A percentile compares a stretch with the other conserved stretches of the same genome.
Evolutionary conservation across 2,113 vertebrate species (phyloP).

Genomic region (Pholis gunnellus): DNA sequence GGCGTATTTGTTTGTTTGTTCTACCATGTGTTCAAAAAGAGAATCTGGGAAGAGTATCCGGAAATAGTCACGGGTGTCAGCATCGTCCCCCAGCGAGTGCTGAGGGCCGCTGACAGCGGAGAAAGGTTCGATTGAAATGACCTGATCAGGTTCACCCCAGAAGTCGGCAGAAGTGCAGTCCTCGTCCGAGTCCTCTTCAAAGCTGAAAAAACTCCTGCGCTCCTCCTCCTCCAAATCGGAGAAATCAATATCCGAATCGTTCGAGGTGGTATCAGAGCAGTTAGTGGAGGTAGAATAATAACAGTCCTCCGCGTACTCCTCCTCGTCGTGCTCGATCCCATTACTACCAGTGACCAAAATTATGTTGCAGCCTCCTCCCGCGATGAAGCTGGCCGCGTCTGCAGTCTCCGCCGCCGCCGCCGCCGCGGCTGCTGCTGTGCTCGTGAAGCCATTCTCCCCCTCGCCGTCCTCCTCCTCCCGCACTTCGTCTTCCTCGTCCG

Average conservation of each 20-base stretch:
- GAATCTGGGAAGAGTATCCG: slow-evolving; percentile 89
- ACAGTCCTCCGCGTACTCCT: slow-evolving; percentile 83
- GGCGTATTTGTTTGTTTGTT: slow-evolving; percentile 91
- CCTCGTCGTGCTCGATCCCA: slow-evolving; percentile 85
- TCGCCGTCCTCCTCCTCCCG: slow-evolving; percentile 68
- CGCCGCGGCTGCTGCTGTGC: slow-evolving; percentile 55
- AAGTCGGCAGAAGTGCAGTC: slow-evolving; percentile 84
- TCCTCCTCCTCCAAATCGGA: slow-evolving; percentile 88
- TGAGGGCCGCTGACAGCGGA: slow-evolving; percentile 84
- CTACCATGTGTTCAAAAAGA: slow-evolving; percentile 89
- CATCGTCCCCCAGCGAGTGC: slow-evolving; percentile 87
- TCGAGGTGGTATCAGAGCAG: slow-evolving; percentile 84
- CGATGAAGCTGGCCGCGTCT: slow-evolving; percentile 81
- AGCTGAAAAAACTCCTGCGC: slow-evolving; percentile 82
- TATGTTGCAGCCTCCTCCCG: slow-evolving; percentile 85
- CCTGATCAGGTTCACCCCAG: slow-evolving; percentile 88
- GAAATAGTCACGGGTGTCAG: slow-evolving; percentile 89
- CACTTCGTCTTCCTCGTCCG: slow-evolving; percentile 78
- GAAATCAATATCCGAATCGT: slow-evolving; percentile 89
- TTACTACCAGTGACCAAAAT: slow-evolving; percentile 86
- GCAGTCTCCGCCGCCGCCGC: slow-evolving; percentile 75
- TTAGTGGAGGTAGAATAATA: slow-evolving; percentile 84
- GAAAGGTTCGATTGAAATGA: slow-evolving; percentile 85
- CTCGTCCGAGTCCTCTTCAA: slow-evolving; percentile 79
- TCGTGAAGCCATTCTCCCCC: slow-evolving; percentile 78